Conservation (phyloP, 2,113 vertebrate species). For the Labrus mixtus region DNA sequence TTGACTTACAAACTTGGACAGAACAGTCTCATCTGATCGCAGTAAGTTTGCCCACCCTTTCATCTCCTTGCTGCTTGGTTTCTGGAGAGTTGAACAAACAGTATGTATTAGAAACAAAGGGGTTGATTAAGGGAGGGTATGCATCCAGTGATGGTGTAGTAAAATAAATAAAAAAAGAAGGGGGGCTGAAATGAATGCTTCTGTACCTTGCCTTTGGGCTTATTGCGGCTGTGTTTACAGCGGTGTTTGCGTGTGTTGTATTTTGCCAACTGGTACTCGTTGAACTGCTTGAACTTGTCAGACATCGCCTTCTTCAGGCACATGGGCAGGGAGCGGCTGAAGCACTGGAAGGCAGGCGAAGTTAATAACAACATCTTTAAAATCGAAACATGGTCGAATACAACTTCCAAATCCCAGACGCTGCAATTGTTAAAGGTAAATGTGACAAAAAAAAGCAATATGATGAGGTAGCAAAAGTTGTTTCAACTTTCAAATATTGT, state of each 20-base stretch:
- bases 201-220: conserved; percentile 65
- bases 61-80: conserved; percentile 45
- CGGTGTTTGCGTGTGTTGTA: conserved; percentile 90
- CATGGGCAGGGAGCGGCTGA: conserved; percentile 82
- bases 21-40: conserved; percentile 31
- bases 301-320: conserved; percentile 88
- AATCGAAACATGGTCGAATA: too few relatives aligned
- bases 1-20: conserved; percentile 75
- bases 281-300: conserved; percentile 90
- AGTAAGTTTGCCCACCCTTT: conserved; percentile 67
- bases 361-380: too few relatives aligned
- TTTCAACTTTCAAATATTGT: too few relatives aligned
- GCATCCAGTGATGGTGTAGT: not conserved
- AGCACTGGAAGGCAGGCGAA: conserved; percentile 74
- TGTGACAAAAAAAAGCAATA: too few relatives aligned
- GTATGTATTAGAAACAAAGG: not conserved
- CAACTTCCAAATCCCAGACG: too few relatives aligned
- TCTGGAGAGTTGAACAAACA: conserved; percentile 44
- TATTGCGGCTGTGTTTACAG: conserved; percentile 81
- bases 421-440: too few relatives aligned
- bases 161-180: not conserved
- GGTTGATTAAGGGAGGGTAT: not conserved
- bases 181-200: not conserved
- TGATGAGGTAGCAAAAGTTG: too few relatives aligned
- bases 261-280: conserved; percentile 91